phyloP scores from a whole-genome alignment of 2,113 vertebrate genomes.

The western clawed frog (Xenopus tropicalis) region DNA sequence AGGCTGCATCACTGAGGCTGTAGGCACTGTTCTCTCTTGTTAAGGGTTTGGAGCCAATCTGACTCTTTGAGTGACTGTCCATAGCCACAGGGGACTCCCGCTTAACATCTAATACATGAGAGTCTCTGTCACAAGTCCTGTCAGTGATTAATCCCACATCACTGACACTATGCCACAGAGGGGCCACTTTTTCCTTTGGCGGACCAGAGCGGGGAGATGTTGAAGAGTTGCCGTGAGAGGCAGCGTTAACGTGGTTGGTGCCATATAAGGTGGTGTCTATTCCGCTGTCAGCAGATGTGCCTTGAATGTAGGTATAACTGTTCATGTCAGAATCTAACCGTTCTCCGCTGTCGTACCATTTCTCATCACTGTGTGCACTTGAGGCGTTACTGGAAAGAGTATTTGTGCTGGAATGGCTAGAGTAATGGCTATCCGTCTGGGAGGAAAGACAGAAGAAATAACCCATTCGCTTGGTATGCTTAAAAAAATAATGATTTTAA shows the following conservation, averaged over 20 bases:
- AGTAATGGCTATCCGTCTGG: conserved; percentile 86
- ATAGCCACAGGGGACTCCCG: conserved; percentile 71
- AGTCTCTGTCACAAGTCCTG: conserved; percentile 72
- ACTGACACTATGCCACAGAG: conserved; percentile 85
- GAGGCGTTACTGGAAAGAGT: conserved; percentile 92
- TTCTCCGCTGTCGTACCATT: conserved; percentile 87
- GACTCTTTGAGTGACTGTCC: conserved; percentile 74
- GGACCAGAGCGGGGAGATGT: conserved; percentile 64
- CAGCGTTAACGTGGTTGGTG: conserved; percentile 78
- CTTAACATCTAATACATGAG: conserved; percentile 68
- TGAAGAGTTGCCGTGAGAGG: conserved; percentile 74
- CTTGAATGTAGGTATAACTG: conserved; percentile 86
- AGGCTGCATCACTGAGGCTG: conserved; percentile 80
- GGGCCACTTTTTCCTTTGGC: conserved; percentile 73
- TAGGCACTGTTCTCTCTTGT: conserved; percentile 86
- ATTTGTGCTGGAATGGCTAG: conserved; percentile 95
- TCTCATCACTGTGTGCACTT: conserved; percentile 90
- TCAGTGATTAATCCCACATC: conserved; percentile 81
- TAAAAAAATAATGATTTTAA: neutral
- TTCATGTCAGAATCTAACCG: conserved; percentile 79
- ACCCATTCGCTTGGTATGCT: neutral
- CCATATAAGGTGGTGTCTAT: conserved; percentile 90
- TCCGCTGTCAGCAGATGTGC: conserved; percentile 85
- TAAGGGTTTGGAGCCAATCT: conserved; percentile 71
- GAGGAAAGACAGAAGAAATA: conserved; percentile 34